Percentiles rank a stretch among this genome's conserved stretches.
Conservation (phyloP, 2,888 invertebrate species). For the Melipona bicolor region DNA sequence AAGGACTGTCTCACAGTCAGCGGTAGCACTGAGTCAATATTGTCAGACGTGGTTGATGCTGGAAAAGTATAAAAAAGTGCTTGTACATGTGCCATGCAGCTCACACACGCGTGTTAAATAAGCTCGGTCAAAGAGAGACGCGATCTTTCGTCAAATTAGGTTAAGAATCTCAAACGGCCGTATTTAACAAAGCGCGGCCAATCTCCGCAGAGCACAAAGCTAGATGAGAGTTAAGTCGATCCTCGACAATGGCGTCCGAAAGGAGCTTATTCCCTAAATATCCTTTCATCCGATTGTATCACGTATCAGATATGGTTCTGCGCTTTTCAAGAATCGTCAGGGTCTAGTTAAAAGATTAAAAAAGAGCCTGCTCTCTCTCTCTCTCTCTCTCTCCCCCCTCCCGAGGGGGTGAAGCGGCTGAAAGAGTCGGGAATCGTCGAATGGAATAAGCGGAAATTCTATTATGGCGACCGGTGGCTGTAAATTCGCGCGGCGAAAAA, state of each 20-base stretch:
- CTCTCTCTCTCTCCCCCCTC: no score
- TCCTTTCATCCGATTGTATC: slow-evolving; percentile 15
- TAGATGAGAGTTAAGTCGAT: neutral
- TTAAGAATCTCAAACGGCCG: neutral
- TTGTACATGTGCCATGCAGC: neutral
- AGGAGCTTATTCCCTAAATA: slow-evolving; percentile 15
- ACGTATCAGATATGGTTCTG: slow-evolving; percentile 11
- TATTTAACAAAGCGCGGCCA: neutral
- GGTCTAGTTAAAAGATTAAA: neutral
- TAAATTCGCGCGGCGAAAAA: neutral
- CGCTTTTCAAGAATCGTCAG: slow-evolving; percentile 4
- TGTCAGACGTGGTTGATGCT: no score
- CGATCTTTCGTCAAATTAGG: neutral
- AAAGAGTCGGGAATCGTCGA: neutral
- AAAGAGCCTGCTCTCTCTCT: no score
- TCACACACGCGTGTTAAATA: neutral
- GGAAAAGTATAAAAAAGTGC: no score
- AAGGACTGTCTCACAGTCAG: no score
- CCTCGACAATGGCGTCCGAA: neutral
- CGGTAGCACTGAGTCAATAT: no score
- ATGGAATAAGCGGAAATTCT: slow-evolving; percentile 8
- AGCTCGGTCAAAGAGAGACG: neutral
- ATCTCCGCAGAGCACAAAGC: neutral
- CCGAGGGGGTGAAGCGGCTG: no score
- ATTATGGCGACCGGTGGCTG: neutral